phyloP scores from a whole-genome alignment of 2,888 invertebrate genomes.

The Mechanitis messenoides region DNA sequence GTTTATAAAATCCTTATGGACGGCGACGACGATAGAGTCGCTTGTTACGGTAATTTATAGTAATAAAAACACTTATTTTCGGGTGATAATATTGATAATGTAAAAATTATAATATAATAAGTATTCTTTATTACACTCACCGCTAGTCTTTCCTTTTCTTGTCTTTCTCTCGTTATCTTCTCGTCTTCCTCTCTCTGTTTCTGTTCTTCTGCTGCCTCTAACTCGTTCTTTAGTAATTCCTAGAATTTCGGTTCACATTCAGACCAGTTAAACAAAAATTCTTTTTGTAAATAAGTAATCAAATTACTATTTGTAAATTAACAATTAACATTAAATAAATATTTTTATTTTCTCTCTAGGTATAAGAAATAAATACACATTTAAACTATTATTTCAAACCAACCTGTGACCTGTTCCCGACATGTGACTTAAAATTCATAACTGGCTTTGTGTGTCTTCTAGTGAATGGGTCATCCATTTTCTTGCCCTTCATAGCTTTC shows the following conservation, averaged over 20 bases:
- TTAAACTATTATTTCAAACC: background rate
- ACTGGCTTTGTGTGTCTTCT: slow-evolving; percentile 91
- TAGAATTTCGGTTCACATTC: slow-evolving; percentile 22
- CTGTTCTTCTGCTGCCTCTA: slow-evolving; percentile 54
- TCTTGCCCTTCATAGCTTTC: slow-evolving; percentile 83
- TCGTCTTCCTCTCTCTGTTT: slow-evolving; percentile 66
- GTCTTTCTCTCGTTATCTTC: slow-evolving; percentile 40
- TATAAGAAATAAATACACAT: no score
- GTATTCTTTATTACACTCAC: slow-evolving; percentile 29
- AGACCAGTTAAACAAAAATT: no score
- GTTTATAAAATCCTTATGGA: no score
- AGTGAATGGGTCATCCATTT: slow-evolving; percentile 93
- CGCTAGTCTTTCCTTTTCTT: slow-evolving; percentile 54
- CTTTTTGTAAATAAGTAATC: background rate
- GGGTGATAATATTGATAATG: no score
- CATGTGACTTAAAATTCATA: slow-evolving; percentile 84
- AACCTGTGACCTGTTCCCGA: slow-evolving; percentile 50
- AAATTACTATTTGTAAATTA: slow-evolving; percentile 6
- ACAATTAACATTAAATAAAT: background rate
- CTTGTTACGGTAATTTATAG: no score
- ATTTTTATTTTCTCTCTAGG: no score
- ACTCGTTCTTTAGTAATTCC: slow-evolving; percentile 53
- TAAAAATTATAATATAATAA: background rate
- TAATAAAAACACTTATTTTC: no score
- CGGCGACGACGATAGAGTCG: no score